Evolutionary conservation across 1,140 invertebrate genomes (phyloP), one percentile per base, ranked within the genome.

Genomic region (Microplitis mediator): DNA sequence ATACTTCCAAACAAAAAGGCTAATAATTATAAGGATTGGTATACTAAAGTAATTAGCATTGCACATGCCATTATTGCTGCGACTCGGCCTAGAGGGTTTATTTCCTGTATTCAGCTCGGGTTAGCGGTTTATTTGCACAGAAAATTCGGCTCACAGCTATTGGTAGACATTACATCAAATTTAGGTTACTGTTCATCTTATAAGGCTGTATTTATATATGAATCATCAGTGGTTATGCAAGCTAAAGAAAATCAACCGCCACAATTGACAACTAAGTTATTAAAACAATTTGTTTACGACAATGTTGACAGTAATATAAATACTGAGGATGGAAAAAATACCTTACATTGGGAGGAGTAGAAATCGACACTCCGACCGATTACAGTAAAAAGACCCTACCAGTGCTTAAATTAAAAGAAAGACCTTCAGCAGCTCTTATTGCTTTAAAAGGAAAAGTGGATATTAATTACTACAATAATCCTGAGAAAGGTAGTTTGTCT

Each of bases 301-400:
- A 79, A 79, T 67, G 74, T 73, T 36, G 78, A 80, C 61, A 73
- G 78, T 62, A 76, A 79, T 66, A 60, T 61, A 0, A 69, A 50
- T 63, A 76, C 74, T 9, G 14, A 77, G 4, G 73, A 77, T 72
- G 77, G 78, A 0, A 11, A 50, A 4, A 69, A 76, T 61, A 80
- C 77, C 0, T 76, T 81, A 56, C 79, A 79, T 63, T 62, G 5
- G 35, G 35, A 36, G 6, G 35, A 3, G 6, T 6, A 36, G 35
- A 4, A 36, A 6, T 36, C 3, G 3, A 4, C 3, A 6, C 6
- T 36, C 35, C 35, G 6, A 36, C n/a, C n/a, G n/a, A 36, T 36
- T 36, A 3, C 6, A 4, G 35, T 36, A n/a, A n/a, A n/a, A n/a
- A n/a, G 35, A 4, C 6, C 35, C 35, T 36, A 36, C 35, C 35